These are phyloP conservation scores for Mallateleia sp. DNA, from an alignment of 2,888 invertebrate species.

Conservation along the genomic window DNA sequence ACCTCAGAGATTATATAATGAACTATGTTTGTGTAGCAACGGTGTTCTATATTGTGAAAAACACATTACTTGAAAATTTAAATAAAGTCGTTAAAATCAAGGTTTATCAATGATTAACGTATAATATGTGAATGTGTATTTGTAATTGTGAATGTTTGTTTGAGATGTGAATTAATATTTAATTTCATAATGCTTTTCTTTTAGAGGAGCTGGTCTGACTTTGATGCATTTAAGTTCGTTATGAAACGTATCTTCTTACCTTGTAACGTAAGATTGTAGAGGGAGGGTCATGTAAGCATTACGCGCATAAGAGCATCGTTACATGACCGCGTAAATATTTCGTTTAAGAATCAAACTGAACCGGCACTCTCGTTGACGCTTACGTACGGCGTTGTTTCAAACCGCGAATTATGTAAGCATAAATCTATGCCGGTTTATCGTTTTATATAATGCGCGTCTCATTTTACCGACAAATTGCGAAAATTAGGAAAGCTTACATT, in stretches of 20 bases:
- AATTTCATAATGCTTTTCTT: conserved; percentile 41
- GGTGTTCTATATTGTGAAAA: conserved; percentile 12
- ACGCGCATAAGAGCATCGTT: conserved; percentile 84
- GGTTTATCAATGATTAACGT: conserved; percentile 28
- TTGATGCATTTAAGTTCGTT: conserved; percentile 82
- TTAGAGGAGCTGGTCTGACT: conserved; percentile 76
- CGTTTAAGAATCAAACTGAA: conserved; percentile 83
- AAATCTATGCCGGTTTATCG: conserved; percentile 73
- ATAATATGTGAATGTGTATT: too few species aligned
- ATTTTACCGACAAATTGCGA: conserved; percentile 82
- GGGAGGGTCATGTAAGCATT: conserved; percentile 82
- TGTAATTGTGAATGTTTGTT: too few species aligned
- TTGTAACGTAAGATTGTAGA: conserved; percentile 75
- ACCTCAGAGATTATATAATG: conserved; percentile 20
- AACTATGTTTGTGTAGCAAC: neutral
- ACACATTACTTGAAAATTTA: conserved; percentile 16
- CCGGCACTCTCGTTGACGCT: conserved; percentile 78
- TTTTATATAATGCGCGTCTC: conserved; percentile 83
- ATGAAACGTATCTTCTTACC: conserved; percentile 85
- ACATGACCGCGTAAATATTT: conserved; percentile 87
- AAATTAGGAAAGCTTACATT: too few species aligned
- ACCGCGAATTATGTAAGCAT: conserved; percentile 84
- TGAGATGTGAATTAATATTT: conserved; percentile 39
- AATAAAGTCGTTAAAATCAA: conserved; percentile 33
- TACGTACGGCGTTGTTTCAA: conserved; percentile 81